A percentile compares a stretch with the other conserved stretches of the same genome.
These are phyloP conservation scores for Scaptomyza tumidula DNA, from an alignment of 2,888 invertebrate genomes.

Conservation along the genomic window DNA sequence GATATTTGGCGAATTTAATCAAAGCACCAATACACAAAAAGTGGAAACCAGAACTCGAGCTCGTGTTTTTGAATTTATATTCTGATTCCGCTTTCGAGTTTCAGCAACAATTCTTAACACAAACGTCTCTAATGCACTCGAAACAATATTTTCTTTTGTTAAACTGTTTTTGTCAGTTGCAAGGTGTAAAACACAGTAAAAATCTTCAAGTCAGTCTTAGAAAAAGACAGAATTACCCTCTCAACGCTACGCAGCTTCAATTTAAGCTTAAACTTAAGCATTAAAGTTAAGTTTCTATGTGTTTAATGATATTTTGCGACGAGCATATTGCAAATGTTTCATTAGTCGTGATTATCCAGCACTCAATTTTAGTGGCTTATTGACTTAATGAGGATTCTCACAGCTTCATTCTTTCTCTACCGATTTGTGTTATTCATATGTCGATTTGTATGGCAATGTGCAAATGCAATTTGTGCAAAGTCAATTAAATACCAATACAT, in stretches of 20 bases:
- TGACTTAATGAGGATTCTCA: too few species aligned
- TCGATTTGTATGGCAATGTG: conserved; percentile 7
- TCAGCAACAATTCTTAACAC: neutral
- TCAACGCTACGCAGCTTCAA: too few species aligned
- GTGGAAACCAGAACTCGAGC: conserved; percentile 35
- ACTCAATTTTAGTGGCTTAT: conserved; percentile 3
- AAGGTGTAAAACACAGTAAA: too few species aligned
- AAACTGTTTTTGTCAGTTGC: neutral
- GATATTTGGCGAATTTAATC: conserved; percentile 78
- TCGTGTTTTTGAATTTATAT: neutral
- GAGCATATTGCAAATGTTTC: too few species aligned
- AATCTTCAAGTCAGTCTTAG: too few species aligned
- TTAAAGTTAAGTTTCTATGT: neutral
- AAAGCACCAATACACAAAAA: conserved; percentile 55
- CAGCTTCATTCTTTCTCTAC: neutral
- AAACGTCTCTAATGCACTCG: neutral
- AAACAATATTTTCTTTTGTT: neutral
- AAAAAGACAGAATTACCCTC: too few species aligned
- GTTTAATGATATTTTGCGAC: neutral
- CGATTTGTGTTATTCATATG: conserved; percentile 22
- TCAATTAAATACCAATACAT: conserved; percentile 40
- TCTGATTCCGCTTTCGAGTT: neutral
- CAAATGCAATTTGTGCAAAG: conserved; percentile 53
- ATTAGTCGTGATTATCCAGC: neutral
- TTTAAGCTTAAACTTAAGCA: too few species aligned